Percentiles rank a stretch among this genome's conserved stretches.
Evolutionary conservation across 2,888 invertebrate species (phyloP).

Genomic region (Barypeithes pellucidus): DNA sequence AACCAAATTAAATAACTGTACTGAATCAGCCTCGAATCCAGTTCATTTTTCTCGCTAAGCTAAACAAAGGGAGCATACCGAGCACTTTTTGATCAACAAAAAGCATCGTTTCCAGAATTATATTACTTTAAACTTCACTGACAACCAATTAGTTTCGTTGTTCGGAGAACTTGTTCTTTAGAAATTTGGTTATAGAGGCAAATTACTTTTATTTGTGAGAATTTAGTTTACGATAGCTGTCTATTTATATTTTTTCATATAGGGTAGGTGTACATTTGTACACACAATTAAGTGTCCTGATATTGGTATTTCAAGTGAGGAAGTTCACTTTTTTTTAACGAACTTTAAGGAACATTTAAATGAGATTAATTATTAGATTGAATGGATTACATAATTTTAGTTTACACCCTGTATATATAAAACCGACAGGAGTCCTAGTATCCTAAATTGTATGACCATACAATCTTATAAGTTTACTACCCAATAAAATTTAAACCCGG

Average conservation of each 20-base stretch:
- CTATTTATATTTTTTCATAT: constrained; percentile 1
- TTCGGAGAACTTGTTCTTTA: neutral
- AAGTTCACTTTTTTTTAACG: no score
- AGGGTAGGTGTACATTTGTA: no score
- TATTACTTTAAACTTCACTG: constrained; percentile 29
- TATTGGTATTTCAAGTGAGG: no score
- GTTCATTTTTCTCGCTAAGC: constrained; percentile 29
- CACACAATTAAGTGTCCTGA: no score
- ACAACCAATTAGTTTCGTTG: constrained; percentile 32
- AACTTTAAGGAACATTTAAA: no score
- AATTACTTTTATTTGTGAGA: neutral
- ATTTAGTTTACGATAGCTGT: neutral
- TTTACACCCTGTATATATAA: no score
- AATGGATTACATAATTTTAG: no score
- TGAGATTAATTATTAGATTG: no score
- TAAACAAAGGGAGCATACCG: constrained; percentile 27
- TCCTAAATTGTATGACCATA: no score
- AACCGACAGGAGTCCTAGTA: no score
- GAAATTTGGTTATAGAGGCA: constrained; percentile 3
- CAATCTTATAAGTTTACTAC: no score
- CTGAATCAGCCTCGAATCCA: constrained; percentile 1
- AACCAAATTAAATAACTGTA: constrained; percentile 11
- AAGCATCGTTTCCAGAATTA: constrained; percentile 16
- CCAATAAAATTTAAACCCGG: no score
- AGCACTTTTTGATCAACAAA: constrained; percentile 29